Evolutionary conservation across 2,113 vertebrate genomes (phyloP), one percentile per base, ranked within the genome.

Genomic region (Lepisosteus osseus): DNA sequence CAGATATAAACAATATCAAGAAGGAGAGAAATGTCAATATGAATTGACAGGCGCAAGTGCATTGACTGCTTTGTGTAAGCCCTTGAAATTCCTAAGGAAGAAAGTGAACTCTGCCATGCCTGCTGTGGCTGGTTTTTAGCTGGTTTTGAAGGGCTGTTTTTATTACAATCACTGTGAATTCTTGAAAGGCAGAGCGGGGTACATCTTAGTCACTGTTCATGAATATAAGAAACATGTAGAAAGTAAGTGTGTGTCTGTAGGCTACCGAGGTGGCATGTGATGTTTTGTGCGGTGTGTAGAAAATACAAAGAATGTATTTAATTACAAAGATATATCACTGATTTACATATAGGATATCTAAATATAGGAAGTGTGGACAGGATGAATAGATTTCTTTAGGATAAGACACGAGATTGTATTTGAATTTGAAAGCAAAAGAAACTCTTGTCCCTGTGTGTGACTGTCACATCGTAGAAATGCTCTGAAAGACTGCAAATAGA

Each of bases 371-470:
- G 29, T 51, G 54, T 61, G 54, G 61, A 29, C 12, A 12, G 15
- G 8, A 9, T 11, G 15, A 40, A 15, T 67, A 51, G 15, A 66
- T 42, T 45, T 72, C 42, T 14, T 43, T 72, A 51, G 64, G 40
- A 9, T 71, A 67, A 70, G 68, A 75, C 44, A 67, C 62, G 55
- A 12, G 54, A 71, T 65, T 75, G 69, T 70, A 65, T 51, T 69
- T 42, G 51, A 40, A 55, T 67, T 67, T 13, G 41, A 55, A 62
- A 29, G 7, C 55, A 14, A 41, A 71, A 43, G 56, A 57, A 3
- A n/a, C 56, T 51, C 61, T 54, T 69, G 57, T 69, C 8, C 7
- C 17, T 68, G 67, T 72, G 62, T 64, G 65, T 42, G 61, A 40
- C 42, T 59, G 12, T 64, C 15, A 14, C 44, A 42, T 54, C 65